Conservation (phyloP, 2,888 invertebrate genomes). For the Horisme vitalbata region DNA sequence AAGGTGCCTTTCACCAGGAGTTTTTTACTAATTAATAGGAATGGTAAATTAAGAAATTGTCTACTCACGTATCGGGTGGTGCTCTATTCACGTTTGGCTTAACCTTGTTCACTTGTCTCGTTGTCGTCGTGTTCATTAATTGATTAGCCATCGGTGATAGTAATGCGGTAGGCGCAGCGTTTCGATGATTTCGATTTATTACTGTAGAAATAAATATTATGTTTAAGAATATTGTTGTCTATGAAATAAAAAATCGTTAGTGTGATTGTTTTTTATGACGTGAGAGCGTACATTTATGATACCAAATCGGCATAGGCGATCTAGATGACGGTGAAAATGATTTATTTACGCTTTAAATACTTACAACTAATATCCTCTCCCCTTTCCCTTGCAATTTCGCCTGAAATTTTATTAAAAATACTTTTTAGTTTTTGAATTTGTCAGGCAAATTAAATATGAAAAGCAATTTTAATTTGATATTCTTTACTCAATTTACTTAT, state of each 20-base stretch:
- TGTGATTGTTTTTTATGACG: no score
- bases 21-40: neutral
- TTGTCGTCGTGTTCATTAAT: slow-evolving; percentile 88
- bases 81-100: slow-evolving; percentile 93
- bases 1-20: slow-evolving; percentile 17
- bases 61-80: slow-evolving; percentile 87
- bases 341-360: slow-evolving; percentile 59
- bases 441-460: slow-evolving; percentile 6
- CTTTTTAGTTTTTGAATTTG: slow-evolving; percentile 21
- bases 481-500: slow-evolving; percentile 3
- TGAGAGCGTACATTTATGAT: no score
- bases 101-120: slow-evolving; percentile 94
- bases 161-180: slow-evolving; percentile 86
- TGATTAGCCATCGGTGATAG: slow-evolving; percentile 85
- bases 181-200: slow-evolving; percentile 91
- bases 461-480: slow-evolving; percentile 7
- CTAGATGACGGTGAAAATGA: neutral
- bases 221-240: no score
- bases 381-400: slow-evolving; percentile 89
- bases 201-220: no score
- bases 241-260: no score
- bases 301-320: no score
- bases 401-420: slow-evolving; percentile 74
- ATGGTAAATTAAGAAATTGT: neutral
- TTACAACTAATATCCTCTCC: slow-evolving; percentile 90